A percentile compares a stretch with the other conserved stretches of the same genome.
phyloP scores from a whole-genome alignment of 1,140 invertebrate genomes.

The Lutraria rhynchaena region DNA sequence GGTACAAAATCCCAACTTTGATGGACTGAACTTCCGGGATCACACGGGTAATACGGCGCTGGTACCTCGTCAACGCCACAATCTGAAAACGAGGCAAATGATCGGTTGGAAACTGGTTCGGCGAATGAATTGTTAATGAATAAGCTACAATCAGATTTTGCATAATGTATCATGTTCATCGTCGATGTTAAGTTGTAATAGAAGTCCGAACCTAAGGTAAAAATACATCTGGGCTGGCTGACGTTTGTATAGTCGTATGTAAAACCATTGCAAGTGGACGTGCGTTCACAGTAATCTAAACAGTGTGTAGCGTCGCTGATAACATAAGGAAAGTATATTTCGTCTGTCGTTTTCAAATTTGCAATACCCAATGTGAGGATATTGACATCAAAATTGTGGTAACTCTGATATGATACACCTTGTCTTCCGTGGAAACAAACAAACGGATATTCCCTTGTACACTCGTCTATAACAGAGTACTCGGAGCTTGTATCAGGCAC shows the following conservation, averaged over 20 bases:
- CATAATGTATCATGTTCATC: neutral
- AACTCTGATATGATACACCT: neutral
- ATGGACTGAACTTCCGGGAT: neutral
- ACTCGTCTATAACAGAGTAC: neutral
- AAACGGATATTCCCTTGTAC: neutral
- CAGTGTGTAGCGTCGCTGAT: neutral
- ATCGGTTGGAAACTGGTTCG: neutral
- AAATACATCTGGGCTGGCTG: neutral
- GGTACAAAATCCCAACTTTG: neutral
- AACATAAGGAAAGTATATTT: neutral
- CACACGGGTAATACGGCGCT: neutral
- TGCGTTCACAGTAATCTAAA: neutral
- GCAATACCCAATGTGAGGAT: neutral
- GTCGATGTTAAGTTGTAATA: neutral
- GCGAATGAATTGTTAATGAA: neutral
- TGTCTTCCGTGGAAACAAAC: neutral
- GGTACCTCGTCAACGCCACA: neutral
- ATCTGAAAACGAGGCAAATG: neutral
- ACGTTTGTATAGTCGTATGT: neutral
- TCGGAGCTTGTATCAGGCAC: no score
- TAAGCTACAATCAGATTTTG: neutral
- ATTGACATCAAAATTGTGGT: neutral
- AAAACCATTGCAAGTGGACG: neutral
- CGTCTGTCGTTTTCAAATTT: neutral
- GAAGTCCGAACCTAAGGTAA: neutral